Base-by-base conservation (phyloP, 2,888 invertebrate genomes). In the Drosophila nr. perissopoda region DNA sequence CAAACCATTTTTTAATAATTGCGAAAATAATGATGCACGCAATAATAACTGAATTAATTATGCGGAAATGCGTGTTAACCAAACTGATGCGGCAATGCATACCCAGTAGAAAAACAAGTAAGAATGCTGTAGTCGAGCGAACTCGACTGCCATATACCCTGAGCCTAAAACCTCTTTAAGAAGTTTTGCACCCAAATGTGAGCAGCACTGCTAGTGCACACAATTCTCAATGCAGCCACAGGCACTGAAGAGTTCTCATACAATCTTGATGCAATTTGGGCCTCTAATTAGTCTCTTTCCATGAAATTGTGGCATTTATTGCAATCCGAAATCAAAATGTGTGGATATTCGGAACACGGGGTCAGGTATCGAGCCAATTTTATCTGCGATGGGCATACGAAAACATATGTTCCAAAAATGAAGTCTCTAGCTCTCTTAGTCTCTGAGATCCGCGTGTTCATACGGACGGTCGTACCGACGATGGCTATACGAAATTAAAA, bases 1-100 rank as follows among this genome's bases (percentile, higher is more conserved):
- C 36, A 63, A 66, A 60, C 54, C 52, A 40, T 52, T 69, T 61
- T 75, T 77, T 64, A 64, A 67, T 69, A 67, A 78, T 59, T 69
- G 57, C 45, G 52, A 61, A 59, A 42, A 52, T 33, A 51, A 76
- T 64, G 60, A 72, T 68, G 53, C 42, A 11, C 52, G 52, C 36
- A 69, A 51, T 38, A 66, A 63, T 52, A 63, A 57, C 53, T 36
- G 49, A 52, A 67, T 78, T 62, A 74, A 73, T 73, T 61, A 65
- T 66, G 68, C 64, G 51, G 54, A 49, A 61, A 54, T 61, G 34
- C 21, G 29, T 34, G 18, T 49, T 45, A 38, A 18, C n/a, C 27
- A 34, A 31, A 53, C 18, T 49, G 67, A 59, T 66, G 53, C 25
- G 18, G 13, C 10, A 18, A 8, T 5, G 11, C 8, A 45, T 63